Evolutionary conservation across 2,113 vertebrate species (phyloP).

Genomic region (Oenanthe melanoleuca): DNA sequence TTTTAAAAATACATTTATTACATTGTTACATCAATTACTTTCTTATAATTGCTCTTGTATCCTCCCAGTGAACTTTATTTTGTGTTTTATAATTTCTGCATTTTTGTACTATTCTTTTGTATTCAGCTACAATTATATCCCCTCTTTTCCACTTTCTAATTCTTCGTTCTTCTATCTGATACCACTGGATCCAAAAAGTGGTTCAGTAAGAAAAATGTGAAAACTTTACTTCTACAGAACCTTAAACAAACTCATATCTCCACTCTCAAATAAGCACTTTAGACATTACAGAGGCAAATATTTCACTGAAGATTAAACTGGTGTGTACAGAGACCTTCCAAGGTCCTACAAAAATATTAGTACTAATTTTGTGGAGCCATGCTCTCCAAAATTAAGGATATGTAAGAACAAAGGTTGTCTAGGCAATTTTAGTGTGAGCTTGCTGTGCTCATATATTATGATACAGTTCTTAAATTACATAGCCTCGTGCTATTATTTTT

Average conservation of each 20-base stretch:
- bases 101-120: neutral
- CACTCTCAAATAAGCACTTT: neutral
- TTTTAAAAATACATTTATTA: neutral
- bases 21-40: neutral
- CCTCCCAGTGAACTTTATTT: neutral
- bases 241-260: neutral
- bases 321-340: neutral
- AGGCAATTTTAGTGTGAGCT: constrained; percentile 18
- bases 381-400: neutral
- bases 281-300: neutral
- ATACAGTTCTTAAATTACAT: constrained; percentile 14
- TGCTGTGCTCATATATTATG: constrained; percentile 2
- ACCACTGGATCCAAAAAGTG: neutral
- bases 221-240: neutral
- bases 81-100: neutral
- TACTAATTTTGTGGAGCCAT: neutral
- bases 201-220: neutral
- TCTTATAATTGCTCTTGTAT: neutral
- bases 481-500: constrained; percentile 40
- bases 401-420: constrained; percentile 20
- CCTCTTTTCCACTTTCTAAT: neutral
- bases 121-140: neutral
- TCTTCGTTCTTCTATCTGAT: neutral
- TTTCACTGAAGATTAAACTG: neutral
- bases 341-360: neutral